Conservation (phyloP, 1,140 invertebrate genomes). For the Drosophila ironensis region DNA sequence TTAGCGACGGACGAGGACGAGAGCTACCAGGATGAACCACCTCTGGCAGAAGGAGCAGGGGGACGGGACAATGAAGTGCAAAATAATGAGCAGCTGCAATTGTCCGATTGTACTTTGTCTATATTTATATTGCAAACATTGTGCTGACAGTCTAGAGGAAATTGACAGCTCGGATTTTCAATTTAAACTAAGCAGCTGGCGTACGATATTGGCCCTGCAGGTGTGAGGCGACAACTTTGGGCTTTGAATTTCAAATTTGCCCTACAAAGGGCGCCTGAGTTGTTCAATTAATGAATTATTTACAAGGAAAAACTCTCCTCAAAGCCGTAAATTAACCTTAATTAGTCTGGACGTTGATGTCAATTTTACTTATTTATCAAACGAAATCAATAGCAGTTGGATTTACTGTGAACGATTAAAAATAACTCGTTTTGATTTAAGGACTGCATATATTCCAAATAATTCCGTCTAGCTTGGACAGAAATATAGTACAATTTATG, state of each 20-base stretch:
- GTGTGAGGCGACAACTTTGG: conserved; percentile 7
- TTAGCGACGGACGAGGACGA: conserved; percentile 1
- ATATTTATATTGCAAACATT: conserved; percentile 63
- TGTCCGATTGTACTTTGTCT: conserved; percentile 20
- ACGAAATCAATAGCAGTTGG: too few species aligned
- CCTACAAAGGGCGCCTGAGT: not conserved
- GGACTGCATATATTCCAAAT: too few species aligned
- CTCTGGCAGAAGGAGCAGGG: not conserved
- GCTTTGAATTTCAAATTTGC: not conserved
- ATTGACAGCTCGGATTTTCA: conserved; percentile 76
- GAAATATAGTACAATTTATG: too few species aligned
- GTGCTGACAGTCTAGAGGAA: conserved; percentile 55
- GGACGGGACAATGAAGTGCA: conserved; percentile 41
- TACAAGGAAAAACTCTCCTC: not conserved
- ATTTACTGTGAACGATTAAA: too few species aligned
- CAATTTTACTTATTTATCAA: too few species aligned
- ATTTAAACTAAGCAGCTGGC: conserved; percentile 63
- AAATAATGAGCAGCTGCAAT: conserved; percentile 76
- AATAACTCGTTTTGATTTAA: too few species aligned
- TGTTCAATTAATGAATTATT: not conserved
- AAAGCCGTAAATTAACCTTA: not conserved
- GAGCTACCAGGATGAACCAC: not conserved
- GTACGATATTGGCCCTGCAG: conserved; percentile 3
- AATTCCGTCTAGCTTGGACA: too few species aligned
- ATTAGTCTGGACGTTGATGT: not conserved